Evolutionary conservation across 2,113 vertebrate species (phyloP).

Genomic region (Echinops telfairi): DNA sequence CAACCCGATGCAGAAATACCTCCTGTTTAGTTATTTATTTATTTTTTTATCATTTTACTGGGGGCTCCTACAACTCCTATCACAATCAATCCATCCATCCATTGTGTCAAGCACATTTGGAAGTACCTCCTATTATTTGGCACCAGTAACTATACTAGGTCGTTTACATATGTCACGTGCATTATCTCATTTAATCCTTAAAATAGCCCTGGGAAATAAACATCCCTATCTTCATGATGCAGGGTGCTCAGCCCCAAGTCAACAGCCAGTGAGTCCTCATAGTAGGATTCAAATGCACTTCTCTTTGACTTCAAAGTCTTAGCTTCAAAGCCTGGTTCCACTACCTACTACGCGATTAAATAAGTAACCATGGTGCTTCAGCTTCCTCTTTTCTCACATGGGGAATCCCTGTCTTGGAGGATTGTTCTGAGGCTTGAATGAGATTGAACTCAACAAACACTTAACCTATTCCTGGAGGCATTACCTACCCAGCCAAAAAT

Average conservation of each 20-base stretch:
- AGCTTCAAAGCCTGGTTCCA: background rate
- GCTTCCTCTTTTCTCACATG: background rate
- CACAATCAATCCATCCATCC: too few relatives aligned
- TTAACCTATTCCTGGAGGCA: background rate
- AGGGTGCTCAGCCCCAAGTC: background rate
- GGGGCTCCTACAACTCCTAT: too few relatives aligned
- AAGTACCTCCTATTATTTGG: background rate
- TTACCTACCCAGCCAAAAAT: background rate
- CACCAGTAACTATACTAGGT: background rate
- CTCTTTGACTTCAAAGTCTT: conserved; percentile 41
- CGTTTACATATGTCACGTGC: background rate
- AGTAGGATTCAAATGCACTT: background rate
- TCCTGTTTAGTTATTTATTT: too few relatives aligned
- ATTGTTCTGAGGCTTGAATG: background rate
- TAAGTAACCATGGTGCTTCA: background rate
- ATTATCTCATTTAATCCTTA: conserved; percentile 10
- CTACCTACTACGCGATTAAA: background rate
- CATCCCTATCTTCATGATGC: background rate
- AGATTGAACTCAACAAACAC: conserved; percentile 16
- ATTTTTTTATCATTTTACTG: too few relatives aligned
- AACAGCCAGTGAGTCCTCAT: background rate
- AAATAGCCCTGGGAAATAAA: background rate
- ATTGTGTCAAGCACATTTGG: too few relatives aligned
- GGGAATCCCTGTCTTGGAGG: background rate
- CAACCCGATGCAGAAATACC: background rate